A percentile compares a stretch with the other conserved stretches of the same genome.
Evolutionary conservation across 2,888 invertebrate species (phyloP).

Genomic region (Zonitis immaculata): DNA sequence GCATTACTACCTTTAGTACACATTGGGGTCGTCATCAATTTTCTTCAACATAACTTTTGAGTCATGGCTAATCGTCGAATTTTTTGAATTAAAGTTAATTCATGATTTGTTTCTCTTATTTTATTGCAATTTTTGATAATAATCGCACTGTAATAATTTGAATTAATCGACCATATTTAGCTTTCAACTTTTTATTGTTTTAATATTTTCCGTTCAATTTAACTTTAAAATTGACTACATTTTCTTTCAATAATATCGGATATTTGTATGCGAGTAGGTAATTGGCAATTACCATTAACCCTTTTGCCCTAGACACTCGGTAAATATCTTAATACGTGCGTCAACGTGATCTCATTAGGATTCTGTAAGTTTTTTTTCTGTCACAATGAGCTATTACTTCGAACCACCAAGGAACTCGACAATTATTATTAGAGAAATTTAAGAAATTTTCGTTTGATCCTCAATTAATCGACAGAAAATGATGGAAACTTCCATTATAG

Average conservation of each 20-base stretch:
- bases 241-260: slow-evolving; percentile 36
- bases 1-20: slow-evolving; percentile 13
- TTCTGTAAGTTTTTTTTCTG: background rate
- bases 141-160: no score
- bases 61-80: no score
- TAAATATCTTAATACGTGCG: slow-evolving; percentile 15
- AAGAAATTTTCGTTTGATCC: background rate
- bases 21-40: slow-evolving; percentile 18
- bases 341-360: background rate
- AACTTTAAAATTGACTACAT: slow-evolving; percentile 34
- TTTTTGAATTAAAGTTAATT: no score
- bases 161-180: no score
- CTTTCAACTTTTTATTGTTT: slow-evolving; percentile 23
- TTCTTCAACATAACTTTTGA: background rate
- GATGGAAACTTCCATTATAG: background rate
- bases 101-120: no score
- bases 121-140: no score
- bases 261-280: slow-evolving; percentile 39
- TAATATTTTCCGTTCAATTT: slow-evolving; percentile 37
- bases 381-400: background rate
- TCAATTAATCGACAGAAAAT: background rate
- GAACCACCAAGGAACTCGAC: no score
- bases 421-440: no score
- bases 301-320: slow-evolving; percentile 12
- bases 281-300: slow-evolving; percentile 37